phyloP scores from a whole-genome alignment of 2,113 vertebrate genomes.

The Oxygymnocypris stewartii region DNA sequence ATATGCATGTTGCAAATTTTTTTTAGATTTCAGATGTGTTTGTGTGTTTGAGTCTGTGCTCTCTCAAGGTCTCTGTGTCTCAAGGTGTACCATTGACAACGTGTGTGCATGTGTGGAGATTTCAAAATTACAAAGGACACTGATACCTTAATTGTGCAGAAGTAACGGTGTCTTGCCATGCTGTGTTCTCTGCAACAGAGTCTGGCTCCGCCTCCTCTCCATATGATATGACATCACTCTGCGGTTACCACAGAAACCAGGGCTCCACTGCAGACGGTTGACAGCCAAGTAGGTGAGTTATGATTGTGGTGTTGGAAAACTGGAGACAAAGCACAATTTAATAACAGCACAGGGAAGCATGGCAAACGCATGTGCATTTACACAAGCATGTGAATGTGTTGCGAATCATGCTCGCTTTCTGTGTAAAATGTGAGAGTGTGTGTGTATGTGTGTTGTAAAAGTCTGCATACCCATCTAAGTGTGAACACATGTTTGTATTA shows the following conservation, averaged over 20 bases:
- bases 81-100: neutral
- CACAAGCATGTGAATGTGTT: too few relatives aligned
- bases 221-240: constrained; percentile 73
- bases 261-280: constrained; percentile 69
- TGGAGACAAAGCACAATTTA: constrained; percentile 43
- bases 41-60: neutral
- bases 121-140: constrained; percentile 11
- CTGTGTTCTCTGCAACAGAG: constrained; percentile 50
- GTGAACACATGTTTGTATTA: constrained; percentile 23
- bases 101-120: constrained; percentile 25
- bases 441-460: neutral
- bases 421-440: neutral
- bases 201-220: constrained; percentile 50
- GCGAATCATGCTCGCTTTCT: too few relatives aligned
- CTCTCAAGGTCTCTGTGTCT: neutral
- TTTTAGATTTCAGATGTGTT: neutral
- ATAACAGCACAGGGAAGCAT: constrained; percentile 29
- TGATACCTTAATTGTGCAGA: neutral
- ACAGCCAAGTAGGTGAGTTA: constrained; percentile 73
- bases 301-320: constrained; percentile 39
- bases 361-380: constrained; percentile 6
- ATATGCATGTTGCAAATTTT: neutral
- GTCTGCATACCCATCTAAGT: neutral
- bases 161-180: constrained; percentile 26
- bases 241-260: constrained; percentile 65